Percentiles rank a stretch among this genome's conserved stretches.
These are phyloP conservation scores for Adelosebastes latens DNA, from an alignment of 2,797 vertebrate genomes.

Conservation along the genomic window DNA sequence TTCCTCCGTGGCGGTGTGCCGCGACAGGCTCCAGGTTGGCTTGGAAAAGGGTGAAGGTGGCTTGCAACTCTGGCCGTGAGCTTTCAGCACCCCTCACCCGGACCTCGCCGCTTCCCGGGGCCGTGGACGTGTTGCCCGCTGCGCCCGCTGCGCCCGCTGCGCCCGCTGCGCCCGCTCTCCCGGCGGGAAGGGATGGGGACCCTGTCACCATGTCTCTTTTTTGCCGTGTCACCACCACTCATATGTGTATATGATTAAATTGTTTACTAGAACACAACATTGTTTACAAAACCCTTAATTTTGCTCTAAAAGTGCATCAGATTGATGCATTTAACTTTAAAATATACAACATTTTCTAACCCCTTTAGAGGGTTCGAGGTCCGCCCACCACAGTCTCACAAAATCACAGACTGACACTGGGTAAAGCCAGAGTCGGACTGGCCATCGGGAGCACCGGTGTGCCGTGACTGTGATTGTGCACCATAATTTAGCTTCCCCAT, in stretches of 20 bases:
- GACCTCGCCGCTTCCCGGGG: neutral
- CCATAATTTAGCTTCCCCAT: neutral
- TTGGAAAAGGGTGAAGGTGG: neutral
- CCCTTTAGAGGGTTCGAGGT: no score
- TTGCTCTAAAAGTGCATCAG: neutral
- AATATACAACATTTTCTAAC: neutral
- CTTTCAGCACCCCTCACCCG: neutral
- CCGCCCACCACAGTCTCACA: no score
- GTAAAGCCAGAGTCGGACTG: neutral
- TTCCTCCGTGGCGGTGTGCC: neutral
- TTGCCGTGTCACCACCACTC: neutral
- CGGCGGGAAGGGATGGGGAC: no score
- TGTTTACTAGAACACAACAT: neutral
- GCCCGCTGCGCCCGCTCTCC: no score
- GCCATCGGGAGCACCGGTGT: neutral
- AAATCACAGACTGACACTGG: no score
- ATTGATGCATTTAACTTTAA: neutral
- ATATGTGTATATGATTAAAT: neutral
- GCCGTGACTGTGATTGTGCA: neutral
- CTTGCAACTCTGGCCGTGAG: neutral
- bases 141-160: no score
- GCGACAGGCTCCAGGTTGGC: neutral
- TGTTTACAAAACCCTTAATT: neutral
- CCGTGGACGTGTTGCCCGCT: no score
- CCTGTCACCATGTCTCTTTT: no score